Evolutionary conservation across 35 echinoderm and acorn worm species (phyloP).

Genomic region (Apostichopus californicus): DNA sequence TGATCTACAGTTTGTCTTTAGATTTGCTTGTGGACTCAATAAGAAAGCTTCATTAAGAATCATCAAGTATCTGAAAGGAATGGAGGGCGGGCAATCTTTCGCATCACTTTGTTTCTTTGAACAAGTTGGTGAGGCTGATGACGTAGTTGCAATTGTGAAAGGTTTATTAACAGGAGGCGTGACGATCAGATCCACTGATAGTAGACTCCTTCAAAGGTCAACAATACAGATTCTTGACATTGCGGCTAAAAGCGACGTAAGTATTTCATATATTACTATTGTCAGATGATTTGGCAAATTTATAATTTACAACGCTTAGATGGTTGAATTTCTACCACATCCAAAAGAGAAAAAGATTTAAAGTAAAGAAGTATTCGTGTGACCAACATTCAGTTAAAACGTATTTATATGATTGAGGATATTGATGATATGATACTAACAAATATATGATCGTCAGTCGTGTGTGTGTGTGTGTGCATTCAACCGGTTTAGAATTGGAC

Average conservation of each 20-base stretch:
- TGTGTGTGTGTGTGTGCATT: too few relatives aligned
- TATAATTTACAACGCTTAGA: too few relatives aligned
- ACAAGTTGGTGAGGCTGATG: neutral
- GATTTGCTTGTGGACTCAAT: conserved; percentile 21
- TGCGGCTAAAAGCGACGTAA: neutral
- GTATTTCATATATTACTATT: neutral
- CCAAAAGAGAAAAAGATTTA: too few relatives aligned
- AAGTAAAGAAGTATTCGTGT: too few relatives aligned
- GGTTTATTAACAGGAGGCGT: neutral
- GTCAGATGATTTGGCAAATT: too few relatives aligned
- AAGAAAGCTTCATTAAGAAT: neutral
- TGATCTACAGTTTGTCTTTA: conserved; percentile 5
- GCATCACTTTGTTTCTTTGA: neutral
- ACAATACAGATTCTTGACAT: neutral
- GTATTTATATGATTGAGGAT: too few relatives aligned
- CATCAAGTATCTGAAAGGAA: neutral
- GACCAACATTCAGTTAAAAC: too few relatives aligned
- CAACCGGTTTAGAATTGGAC: too few relatives aligned
- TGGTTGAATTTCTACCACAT: too few relatives aligned
- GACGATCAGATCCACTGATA: neutral
- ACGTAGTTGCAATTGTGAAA: neutral
- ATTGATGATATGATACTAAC: too few relatives aligned
- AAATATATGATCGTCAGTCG: too few relatives aligned
- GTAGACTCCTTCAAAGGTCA: neutral
- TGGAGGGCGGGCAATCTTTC: neutral